Percentiles rank a stretch among this genome's conserved stretches.
Conservation (phyloP, 2,888 invertebrate species). For the Eupeodes latifasciatus region DNA sequence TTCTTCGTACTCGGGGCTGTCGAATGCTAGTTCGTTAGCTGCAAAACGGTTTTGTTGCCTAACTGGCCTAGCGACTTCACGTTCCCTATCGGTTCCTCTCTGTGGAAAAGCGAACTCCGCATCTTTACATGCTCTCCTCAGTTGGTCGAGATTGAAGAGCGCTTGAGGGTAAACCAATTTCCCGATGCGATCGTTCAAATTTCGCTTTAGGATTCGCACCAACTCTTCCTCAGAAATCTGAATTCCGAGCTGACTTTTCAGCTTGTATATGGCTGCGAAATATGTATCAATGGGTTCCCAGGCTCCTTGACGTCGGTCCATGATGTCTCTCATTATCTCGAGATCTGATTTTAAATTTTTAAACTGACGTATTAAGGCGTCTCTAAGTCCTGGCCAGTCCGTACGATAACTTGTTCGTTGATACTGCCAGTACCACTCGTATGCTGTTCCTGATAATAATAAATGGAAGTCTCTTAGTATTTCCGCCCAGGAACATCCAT, state of each 20-base stretch:
- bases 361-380: neutral
- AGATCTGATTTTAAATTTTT: slow-evolving; percentile 4
- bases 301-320: neutral
- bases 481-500: slow-evolving; percentile 12
- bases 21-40: neutral
- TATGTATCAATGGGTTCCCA: slow-evolving; percentile 6
- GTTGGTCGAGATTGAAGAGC: neutral
- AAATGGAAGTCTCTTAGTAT: slow-evolving; percentile 25
- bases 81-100: neutral
- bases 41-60: neutral
- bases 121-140: slow-evolving; percentile 1
- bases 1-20: no score
- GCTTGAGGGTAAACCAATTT: slow-evolving; percentile 7
- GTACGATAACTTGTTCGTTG: neutral
- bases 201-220: neutral
- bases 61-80: neutral
- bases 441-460: neutral
- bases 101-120: slow-evolving; percentile 1
- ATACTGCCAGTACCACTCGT: slow-evolving; percentile 31
- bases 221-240: neutral
- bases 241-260: neutral
- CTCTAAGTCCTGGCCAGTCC: slow-evolving; percentile 12
- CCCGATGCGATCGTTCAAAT: neutral
- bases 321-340: neutral
- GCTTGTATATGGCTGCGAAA: neutral